Base-by-base conservation (phyloP, 2,797 vertebrate species). In the Cryptoprocta ferox region DNA sequence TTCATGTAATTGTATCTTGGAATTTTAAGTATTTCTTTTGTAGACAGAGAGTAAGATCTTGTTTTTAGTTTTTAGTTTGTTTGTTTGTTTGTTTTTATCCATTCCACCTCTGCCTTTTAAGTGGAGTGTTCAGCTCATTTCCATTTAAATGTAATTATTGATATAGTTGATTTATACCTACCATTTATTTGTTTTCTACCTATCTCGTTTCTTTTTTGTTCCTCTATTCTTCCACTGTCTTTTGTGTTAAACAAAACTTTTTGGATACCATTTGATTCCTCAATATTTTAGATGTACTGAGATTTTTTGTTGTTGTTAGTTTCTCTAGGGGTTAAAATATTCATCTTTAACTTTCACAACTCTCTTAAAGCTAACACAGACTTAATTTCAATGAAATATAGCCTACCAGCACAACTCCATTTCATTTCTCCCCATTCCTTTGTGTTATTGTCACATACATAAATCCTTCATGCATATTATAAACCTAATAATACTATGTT, bases 291-390 rank as follows among this genome's bases (percentile, higher is more conserved):
- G 9, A 45, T 78, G 35, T 53, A 53, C 65, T 63, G 16, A 37
- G 45, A 12, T 16, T 50, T 66, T 56, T 48, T 73, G 21, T 73
- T 93, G 7, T 39, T 39, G 21, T 85, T 76, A 45, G 12, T 66
- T 94, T n/a, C 50, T 88, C 16, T 94, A 91, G 16, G 35, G 37
- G 89, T 91, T 35, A 15, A 70, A 89, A 66, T 79, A 84, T 73
- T 92, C 61, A 75, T 75, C 39, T 93, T 83, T 71, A 91, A 65
- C 26, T 87, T 63, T 68, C 28, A 73, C 35, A 88, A 50, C 84
- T 85, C 65, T 68, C n/a, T 91, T 79, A 71, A 86, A 79, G 21
- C 45, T 79, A 78, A 11, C 28, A 83, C 61, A 81, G 30, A 61
- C 14, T 87, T 91, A 48, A 61, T 37, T 59, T 11, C 21, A 89